These are phyloP conservation scores for Heliconius melpomene DNA, from an alignment of 1,140 invertebrate species.

Conservation along the genomic window DNA sequence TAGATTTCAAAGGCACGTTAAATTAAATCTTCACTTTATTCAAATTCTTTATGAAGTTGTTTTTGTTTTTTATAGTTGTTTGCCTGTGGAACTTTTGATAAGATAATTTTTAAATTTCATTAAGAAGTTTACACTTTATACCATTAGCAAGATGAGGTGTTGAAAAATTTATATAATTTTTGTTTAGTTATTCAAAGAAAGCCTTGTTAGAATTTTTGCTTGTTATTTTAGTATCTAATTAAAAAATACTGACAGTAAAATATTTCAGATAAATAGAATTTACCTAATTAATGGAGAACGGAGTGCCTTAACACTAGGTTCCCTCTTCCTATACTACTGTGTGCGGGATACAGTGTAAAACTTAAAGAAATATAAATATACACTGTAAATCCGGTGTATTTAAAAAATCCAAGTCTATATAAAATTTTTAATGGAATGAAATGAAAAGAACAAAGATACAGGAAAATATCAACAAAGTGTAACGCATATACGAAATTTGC, in stretches of 20 bases:
- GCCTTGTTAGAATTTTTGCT: too few species aligned
- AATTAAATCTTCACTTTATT: not conserved
- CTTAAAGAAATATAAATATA: too few species aligned
- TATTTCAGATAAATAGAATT: too few species aligned
- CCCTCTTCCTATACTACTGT: too few species aligned
- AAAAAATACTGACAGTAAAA: too few species aligned
- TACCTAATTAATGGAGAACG: too few species aligned
- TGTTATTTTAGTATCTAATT: not conserved
- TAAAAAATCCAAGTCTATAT: too few species aligned
- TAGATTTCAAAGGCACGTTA: not conserved
- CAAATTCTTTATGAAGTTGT: not conserved
- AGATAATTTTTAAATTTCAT: not conserved
- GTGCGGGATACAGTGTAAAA: too few species aligned
- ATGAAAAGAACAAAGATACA: not conserved
- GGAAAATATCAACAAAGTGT: not conserved
- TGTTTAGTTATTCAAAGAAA: not conserved
- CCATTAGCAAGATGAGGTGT: not conserved
- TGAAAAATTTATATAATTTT: not conserved
- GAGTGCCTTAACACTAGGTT: too few species aligned
- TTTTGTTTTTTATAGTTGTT: not conserved
- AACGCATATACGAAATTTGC: constrained; percentile 9
- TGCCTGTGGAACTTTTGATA: not conserved
- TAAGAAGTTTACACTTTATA: not conserved
- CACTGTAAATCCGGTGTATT: too few species aligned
- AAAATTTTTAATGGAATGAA: too few species aligned